phyloP scores from a whole-genome alignment of 2,797 vertebrate species.

The Zenarchopterus dispar region DNA sequence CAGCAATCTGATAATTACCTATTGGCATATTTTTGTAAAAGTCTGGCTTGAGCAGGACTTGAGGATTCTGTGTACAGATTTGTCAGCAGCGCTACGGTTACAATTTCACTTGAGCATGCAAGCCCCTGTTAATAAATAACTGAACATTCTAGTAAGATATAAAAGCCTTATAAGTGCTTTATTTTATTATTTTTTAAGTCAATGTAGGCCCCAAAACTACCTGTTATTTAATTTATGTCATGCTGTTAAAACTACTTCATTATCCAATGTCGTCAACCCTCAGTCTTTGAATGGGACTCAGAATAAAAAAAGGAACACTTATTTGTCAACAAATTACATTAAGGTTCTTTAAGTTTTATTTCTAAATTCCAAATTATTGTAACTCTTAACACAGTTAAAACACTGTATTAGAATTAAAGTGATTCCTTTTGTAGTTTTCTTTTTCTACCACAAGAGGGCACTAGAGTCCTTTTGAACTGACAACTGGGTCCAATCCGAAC shows the following conservation, averaged over 20 bases:
- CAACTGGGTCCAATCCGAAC: not conserved
- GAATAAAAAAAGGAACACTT: constrained; percentile 17
- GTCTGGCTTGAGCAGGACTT: constrained; percentile 26
- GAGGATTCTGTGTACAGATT: constrained; percentile 39
- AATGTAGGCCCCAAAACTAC: constrained; percentile 5
- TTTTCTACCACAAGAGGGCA: constrained; percentile 55
- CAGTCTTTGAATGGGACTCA: constrained; percentile 3
- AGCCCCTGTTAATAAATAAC: constrained; percentile 65
- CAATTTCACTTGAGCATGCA: constrained; percentile 55
- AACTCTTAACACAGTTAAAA: constrained; percentile 77
- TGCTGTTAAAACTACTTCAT: constrained; percentile 33
- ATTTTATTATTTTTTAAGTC: constrained; percentile 19
- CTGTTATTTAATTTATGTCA: constrained; percentile 32
- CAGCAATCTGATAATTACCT: constrained; percentile 14
- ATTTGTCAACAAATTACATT: constrained; percentile 15
- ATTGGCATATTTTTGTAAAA: constrained; percentile 14
- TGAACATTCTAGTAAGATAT: constrained; percentile 51
- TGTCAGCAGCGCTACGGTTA: constrained; percentile 45
- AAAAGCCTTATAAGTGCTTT: constrained; percentile 66
- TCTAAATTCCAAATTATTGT: constrained; percentile 14
- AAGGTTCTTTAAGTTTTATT: constrained; percentile 6
- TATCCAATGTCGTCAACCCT: no score
- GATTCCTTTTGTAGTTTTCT: constrained; percentile 43
- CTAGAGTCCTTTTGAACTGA: constrained; percentile 26
- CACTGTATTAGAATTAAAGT: constrained; percentile 71